Percentiles rank a stretch among this genome's conserved stretches.
Evolutionary conservation across 2,888 invertebrate genomes (phyloP).

Genomic region (Ecliptopera silaceata): DNA sequence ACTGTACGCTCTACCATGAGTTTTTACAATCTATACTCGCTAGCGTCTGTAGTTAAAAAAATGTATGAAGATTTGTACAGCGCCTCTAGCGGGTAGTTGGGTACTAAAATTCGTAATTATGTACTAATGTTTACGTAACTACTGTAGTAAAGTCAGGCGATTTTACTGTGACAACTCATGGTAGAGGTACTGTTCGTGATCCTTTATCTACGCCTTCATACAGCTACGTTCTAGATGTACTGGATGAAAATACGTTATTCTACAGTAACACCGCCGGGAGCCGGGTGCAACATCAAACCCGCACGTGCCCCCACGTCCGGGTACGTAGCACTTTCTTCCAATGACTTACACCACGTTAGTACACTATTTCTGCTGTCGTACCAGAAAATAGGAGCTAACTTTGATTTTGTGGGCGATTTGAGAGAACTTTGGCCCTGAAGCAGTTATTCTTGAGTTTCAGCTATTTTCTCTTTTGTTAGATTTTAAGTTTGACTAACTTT

Average conservation of each 20-base stretch:
- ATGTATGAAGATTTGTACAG: too few relatives aligned
- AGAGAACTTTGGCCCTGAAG: background rate
- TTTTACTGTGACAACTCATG: too few relatives aligned
- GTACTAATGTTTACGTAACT: too few relatives aligned
- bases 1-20: too few relatives aligned
- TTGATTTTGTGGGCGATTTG: conserved; percentile 21
- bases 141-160: too few relatives aligned
- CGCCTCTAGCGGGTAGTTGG: too few relatives aligned
- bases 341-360: conserved; percentile 25
- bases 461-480: background rate
- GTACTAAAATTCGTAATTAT: too few relatives aligned
- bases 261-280: conserved; percentile 31
- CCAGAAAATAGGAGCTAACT: conserved; percentile 12
- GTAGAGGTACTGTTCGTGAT: conserved; percentile 1
- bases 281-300: conserved; percentile 46
- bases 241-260: background rate
- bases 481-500: background rate
- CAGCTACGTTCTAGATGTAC: too few relatives aligned
- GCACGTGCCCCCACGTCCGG: conserved; percentile 43
- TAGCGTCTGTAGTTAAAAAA: too few relatives aligned
- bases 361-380: conserved; percentile 22
- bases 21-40: too few relatives aligned
- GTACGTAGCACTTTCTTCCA: conserved; percentile 9
- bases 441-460: background rate
- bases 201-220: too few relatives aligned